Conservation (phyloP, 2,888 invertebrate genomes). For the Lapara coniferarum region DNA sequence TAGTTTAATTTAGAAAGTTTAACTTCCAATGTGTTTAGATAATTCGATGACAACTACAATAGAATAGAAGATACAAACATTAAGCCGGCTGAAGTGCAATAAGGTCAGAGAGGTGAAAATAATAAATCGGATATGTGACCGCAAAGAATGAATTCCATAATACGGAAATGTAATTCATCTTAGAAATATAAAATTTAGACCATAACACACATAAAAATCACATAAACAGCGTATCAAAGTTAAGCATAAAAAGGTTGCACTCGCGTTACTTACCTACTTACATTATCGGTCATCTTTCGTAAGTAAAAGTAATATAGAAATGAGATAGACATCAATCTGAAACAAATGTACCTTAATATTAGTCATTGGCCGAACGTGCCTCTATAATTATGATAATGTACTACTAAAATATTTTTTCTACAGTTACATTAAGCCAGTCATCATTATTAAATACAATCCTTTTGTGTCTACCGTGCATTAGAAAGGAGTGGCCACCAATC, state of each 20-base stretch:
- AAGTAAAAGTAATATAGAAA: constrained; percentile 35
- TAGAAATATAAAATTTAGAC: neutral
- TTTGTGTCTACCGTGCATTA: constrained; percentile 27
- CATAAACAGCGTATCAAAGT: neutral
- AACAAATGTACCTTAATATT: constrained; percentile 50
- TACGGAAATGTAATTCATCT: too few species aligned
- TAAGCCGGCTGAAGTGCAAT: too few species aligned
- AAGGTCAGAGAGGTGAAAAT: too few species aligned
- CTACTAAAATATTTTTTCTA: constrained; percentile 66
- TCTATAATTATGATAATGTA: constrained; percentile 74
- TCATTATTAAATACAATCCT: constrained; percentile 63
- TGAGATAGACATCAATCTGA: constrained; percentile 38
- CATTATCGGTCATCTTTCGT: constrained; percentile 8
- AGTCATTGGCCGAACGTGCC: constrained; percentile 55
- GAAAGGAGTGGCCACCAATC: constrained; percentile 21
- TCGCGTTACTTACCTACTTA: neutral
- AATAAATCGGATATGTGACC: too few species aligned
- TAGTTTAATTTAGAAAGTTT: too few species aligned
- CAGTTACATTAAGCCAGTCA: constrained; percentile 64
- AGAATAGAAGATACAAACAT: too few species aligned
- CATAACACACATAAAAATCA: neutral
- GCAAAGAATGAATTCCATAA: too few species aligned
- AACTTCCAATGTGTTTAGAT: too few species aligned
- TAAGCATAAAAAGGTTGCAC: neutral
- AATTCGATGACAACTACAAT: too few species aligned